Percentiles rank a stretch among this genome's conserved stretches.
Evolutionary conservation across 2,113 vertebrate species (phyloP).

Genomic region (Sialia sialis): DNA sequence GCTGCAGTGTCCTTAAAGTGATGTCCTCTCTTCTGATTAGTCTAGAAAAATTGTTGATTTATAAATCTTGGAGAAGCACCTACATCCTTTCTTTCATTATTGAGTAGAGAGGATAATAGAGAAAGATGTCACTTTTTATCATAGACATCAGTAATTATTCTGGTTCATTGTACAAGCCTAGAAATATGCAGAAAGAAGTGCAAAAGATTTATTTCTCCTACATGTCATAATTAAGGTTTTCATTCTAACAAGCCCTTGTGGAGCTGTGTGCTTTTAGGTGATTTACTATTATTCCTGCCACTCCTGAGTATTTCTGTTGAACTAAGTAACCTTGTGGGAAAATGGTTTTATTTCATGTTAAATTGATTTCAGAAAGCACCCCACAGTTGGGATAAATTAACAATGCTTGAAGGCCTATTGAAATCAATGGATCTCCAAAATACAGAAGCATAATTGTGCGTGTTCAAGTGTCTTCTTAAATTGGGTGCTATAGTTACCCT

Average conservation of each 20-base stretch:
- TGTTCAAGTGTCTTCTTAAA: not conserved
- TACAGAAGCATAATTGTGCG: not conserved
- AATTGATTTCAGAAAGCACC: slow-evolving; percentile 16
- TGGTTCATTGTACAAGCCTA: not conserved
- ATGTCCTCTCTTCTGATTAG: not conserved
- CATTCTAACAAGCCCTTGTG: not conserved
- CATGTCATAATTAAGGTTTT: not conserved
- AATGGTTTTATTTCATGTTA: not conserved
- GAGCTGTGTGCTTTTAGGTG: not conserved
- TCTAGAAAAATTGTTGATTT: not conserved
- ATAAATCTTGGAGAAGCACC: not conserved
- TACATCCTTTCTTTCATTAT: not conserved
- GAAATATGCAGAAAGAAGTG: not conserved
- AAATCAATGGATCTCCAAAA: not conserved
- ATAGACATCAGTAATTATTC: not conserved
- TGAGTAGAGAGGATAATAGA: not conserved
- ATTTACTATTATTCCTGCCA: not conserved
- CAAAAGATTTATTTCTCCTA: not conserved
- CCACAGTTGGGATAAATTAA: not conserved
- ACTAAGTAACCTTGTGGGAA: not conserved
- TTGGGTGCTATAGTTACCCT: not conserved
- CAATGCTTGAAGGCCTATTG: not conserved
- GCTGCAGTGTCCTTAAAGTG: not conserved
- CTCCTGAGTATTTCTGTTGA: not conserved
- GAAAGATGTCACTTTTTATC: not conserved